Base-by-base conservation (phyloP, 2,113 vertebrate species). In the Podilymbus podiceps region DNA sequence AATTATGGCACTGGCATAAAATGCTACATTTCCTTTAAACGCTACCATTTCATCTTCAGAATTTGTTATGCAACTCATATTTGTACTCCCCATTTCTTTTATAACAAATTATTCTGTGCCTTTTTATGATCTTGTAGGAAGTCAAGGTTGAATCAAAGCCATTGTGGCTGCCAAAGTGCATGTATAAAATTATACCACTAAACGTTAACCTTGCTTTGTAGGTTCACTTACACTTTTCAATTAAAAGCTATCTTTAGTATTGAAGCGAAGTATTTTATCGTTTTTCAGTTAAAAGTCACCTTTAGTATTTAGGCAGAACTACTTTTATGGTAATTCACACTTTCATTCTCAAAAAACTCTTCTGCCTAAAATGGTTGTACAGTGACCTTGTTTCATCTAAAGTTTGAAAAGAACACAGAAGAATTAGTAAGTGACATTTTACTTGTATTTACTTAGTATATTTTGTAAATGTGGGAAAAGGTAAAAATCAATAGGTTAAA, bases 81-180 rank as follows among this genome's bases (percentile, higher is more conserved):
- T 95, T 95, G 92, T 90, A 92, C 55, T 90, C 46, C 91, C 93
- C 77, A 85, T 93, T 91, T 89, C 53, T 94, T 97, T 91, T 95
- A 71, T 80, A 95, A 95, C 79, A 93, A 92, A 95, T 92, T 95
- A 95, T 96, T 97, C 95, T 79, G 72, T 86, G 88, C 69, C 91
- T 96, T 97, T 97, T 96, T 95, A 91, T 88, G 89, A 95, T 96
- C 89, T 83, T 86, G 80, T 56, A 95, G 89, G 93, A 97, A 96
- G 95, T 95, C 95, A 97, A 95, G 96, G 97, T 92, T 97, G 95
- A 96, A 87, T 92, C 94, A 97, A 95, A 96, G 91, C 96, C 96
- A 67, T 30, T 77, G 73, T 76, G 80, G 89, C 86, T 97, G 94
- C 96, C 88, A 92, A 93, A 97, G 93, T 95, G 69, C 94, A 89